Conservation (phyloP, 1,140 invertebrate species). For the Gryon sp. region DNA sequence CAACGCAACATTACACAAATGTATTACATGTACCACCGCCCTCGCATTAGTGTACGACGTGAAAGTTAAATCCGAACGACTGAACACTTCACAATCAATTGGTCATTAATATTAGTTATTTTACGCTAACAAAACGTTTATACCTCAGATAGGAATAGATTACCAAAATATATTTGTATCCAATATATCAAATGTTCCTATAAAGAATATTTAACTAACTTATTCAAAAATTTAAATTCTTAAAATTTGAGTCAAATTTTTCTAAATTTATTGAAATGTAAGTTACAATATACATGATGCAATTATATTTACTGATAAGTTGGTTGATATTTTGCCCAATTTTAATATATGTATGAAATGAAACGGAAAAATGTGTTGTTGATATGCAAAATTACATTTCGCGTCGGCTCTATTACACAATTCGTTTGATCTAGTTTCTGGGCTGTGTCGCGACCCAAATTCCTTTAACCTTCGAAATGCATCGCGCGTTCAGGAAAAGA, state of each 20-base stretch:
- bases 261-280: too few relatives aligned
- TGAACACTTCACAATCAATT: conserved; percentile 49
- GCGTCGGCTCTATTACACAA: conserved; percentile 30
- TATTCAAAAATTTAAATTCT: too few relatives aligned
- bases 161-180: conserved; percentile 35
- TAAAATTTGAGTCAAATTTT: too few relatives aligned
- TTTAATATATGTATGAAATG: too few relatives aligned
- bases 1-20: too few relatives aligned
- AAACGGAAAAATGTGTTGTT: too few relatives aligned
- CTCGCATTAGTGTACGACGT: conserved; percentile 59
- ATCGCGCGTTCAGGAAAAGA: conserved; percentile 29
- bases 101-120: conserved; percentile 61
- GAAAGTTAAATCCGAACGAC: conserved; percentile 55
- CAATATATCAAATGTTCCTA: too few relatives aligned
- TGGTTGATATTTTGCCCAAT: too few relatives aligned
- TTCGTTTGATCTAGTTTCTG: conserved; percentile 50
- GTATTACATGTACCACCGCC: conserved; percentile 53
- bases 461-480: conserved; percentile 47
- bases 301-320: too few relatives aligned
- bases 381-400: too few relatives aligned
- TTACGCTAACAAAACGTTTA: conserved; percentile 9
- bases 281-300: too few relatives aligned
- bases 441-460: conserved; percentile 36
- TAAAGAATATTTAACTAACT: too few relatives aligned
- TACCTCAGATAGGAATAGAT: conserved; percentile 13